These are phyloP conservation scores for Siniperca obscura DNA, from an alignment of 2,797 vertebrate genomes.

Conservation along the genomic window DNA sequence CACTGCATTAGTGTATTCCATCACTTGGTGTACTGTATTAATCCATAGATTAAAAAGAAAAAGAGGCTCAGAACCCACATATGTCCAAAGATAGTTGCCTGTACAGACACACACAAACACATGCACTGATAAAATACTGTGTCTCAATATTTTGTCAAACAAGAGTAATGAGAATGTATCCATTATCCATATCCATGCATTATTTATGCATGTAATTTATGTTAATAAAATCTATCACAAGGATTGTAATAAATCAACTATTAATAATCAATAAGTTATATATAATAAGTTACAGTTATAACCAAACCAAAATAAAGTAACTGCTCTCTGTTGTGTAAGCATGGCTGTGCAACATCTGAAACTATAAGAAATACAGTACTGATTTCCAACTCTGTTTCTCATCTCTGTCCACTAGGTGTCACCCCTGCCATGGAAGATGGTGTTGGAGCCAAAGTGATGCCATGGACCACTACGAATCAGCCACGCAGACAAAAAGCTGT, in stretches of 20 bases:
- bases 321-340: background rate
- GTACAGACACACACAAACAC: background rate
- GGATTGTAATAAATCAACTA: background rate
- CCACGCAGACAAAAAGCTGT: conserved; percentile 11
- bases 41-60: background rate
- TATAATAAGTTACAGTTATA: conserved; percentile 3
- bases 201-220: background rate
- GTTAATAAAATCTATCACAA: background rate
- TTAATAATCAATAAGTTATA: background rate
- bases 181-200: too few species aligned
- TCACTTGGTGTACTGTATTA: background rate
- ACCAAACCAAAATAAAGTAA: background rate
- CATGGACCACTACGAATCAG: conserved; percentile 26
- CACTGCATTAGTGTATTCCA: background rate
- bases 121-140: background rate
- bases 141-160: background rate
- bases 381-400: conserved; percentile 52
- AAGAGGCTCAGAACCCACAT: background rate
- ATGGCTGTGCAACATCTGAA: background rate
- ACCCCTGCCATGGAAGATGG: conserved; percentile 59
- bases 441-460: conserved; percentile 1
- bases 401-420: conserved; percentile 76
- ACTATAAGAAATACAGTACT: background rate
- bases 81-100: background rate
- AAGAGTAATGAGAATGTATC: background rate